phyloP scores from a whole-genome alignment of 2,797 vertebrate genomes.

The Acanthurus tractus region DNA sequence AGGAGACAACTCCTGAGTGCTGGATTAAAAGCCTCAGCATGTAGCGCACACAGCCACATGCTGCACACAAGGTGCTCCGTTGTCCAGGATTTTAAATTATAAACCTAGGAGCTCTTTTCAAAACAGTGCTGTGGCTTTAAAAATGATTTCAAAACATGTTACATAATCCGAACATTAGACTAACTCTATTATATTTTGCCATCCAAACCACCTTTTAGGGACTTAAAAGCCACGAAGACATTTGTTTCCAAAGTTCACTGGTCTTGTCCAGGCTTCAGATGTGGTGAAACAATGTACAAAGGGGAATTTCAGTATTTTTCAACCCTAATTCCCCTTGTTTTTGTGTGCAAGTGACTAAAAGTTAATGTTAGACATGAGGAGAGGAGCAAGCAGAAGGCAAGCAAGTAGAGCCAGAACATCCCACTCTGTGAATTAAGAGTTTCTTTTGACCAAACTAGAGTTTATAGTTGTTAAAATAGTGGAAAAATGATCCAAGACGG shows the following conservation, averaged over 20 bases:
- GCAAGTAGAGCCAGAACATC: too few species aligned
- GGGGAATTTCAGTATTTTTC: too few species aligned
- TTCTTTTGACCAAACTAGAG: too few species aligned
- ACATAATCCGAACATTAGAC: not conserved
- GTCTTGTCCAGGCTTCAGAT: not conserved
- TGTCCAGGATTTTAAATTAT: not conserved
- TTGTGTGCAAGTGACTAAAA: too few species aligned
- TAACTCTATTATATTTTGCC: not conserved
- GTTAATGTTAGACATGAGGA: too few species aligned
- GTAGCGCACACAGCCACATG: not conserved
- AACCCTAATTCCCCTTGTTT: too few species aligned
- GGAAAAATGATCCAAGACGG: too few species aligned
- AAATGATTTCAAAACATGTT: not conserved
- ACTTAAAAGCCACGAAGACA: not conserved
- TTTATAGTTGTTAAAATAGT: too few species aligned
- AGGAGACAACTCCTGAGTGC: slow-evolving; percentile 25
- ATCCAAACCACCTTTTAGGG: not conserved
- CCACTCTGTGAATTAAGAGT: too few species aligned
- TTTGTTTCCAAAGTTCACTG: not conserved
- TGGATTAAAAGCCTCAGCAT: slow-evolving; percentile 30
- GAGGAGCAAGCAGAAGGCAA: too few species aligned
- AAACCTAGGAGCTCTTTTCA: not conserved
- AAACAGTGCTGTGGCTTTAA: not conserved
- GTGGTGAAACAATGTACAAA: not conserved
- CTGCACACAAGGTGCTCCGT: not conserved